Conservation (phyloP, 2,113 vertebrate species). For the Copsychus sechellarum region DNA sequence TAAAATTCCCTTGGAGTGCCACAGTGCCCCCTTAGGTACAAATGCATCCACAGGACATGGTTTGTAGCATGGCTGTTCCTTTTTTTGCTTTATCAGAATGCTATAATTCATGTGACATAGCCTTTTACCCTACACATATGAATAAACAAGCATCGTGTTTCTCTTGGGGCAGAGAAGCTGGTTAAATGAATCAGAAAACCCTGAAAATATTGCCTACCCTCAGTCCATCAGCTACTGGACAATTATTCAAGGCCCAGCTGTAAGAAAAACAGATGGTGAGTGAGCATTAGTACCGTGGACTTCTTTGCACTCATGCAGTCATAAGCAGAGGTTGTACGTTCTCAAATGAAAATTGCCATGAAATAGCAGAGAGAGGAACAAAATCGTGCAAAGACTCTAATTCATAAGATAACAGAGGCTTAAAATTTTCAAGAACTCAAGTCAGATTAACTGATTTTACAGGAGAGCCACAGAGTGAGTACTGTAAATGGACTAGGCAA, state of each 20-base stretch:
- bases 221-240: constrained; percentile 73
- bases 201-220: constrained; percentile 65
- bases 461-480: not conserved
- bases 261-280: constrained; percentile 75
- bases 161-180: constrained; percentile 57
- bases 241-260: constrained; percentile 77
- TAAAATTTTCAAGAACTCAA: not conserved
- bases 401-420: not conserved
- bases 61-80: not conserved
- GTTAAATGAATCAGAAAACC: constrained; percentile 77
- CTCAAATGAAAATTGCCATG: constrained; percentile 47
- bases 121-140: constrained; percentile 5
- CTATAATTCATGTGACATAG: constrained; percentile 49
- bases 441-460: not conserved
- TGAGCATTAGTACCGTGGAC: constrained; percentile 43
- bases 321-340: constrained; percentile 29
- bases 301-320: constrained; percentile 61
- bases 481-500: not conserved
- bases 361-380: constrained; percentile 23
- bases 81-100: constrained; percentile 1
- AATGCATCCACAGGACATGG: not conserved
- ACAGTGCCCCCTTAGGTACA: constrained; percentile 43
- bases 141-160: constrained; percentile 65
- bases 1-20: not conserved
- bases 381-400: not conserved